Evolutionary conservation across 92 coral and sea anemone genomes (phyloP), one percentile per base, ranked within the genome.

Genomic region (Actinostola sp.): DNA sequence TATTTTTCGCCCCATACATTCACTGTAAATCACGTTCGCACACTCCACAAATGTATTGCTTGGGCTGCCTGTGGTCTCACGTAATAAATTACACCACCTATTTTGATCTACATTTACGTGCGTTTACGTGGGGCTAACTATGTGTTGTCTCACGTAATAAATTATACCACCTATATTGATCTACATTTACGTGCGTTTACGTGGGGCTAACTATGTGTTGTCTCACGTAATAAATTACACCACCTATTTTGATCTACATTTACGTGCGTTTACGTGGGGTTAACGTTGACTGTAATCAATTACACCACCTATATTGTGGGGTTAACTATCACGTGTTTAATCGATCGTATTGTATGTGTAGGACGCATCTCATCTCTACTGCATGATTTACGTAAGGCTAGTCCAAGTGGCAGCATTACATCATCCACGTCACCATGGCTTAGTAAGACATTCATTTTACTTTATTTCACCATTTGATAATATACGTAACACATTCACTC

Each of bases 311-410:
- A 50, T 50, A 17, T 50, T 36, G 42, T n/a, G 42, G 42, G n/a
- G 54, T 48, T 48, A 48, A 48, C 15, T 14, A 20, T 19, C 8
- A n/a, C n/a, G n/a, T n/a, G n/a, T n/a, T n/a, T n/a, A n/a, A n/a
- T n/a, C n/a, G 41, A 43, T 39, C 54, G 32, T 42, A 61, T 72
- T 84, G 80, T 66, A 49, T 85, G 77, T 55, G 45, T 82, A 85
- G 90, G 90, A 73, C 80, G 81, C 73, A 70, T 80, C 86, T 70
- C 84, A 10, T 79, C 86, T 13, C 79, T 85, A 72, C 85, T 85
- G 72, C 82, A 75, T 74, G 90, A 66, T 60, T 68, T 80, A 71
- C 67, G 77, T 71, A 71, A 71, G 11, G 43, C 42, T 60, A 78
- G 85, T 66, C 66, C 85, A 61, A 79, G 80, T 78, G 72, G 76